phyloP scores from a whole-genome alignment of 2,113 vertebrate species.

The Chaenogobius annularis region DNA sequence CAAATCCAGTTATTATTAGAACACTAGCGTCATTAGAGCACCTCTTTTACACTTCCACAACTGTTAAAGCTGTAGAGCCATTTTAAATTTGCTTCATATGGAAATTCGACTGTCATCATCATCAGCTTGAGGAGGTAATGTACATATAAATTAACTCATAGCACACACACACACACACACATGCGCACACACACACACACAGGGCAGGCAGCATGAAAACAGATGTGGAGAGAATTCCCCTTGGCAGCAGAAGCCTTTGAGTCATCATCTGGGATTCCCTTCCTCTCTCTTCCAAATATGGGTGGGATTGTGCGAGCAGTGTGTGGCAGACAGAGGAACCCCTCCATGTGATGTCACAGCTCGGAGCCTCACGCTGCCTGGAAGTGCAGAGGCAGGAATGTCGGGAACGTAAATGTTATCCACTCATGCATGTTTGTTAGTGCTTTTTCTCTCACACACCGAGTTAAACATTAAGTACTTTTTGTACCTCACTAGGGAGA shows the following conservation, averaged over 20 bases:
- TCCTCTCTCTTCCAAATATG: slow-evolving; percentile 79
- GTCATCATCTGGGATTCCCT: slow-evolving; percentile 79
- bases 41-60: slow-evolving; percentile 34
- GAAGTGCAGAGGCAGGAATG: slow-evolving; percentile 71
- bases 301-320: slow-evolving; percentile 66
- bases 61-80: slow-evolving; percentile 34
- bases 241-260: slow-evolving; percentile 63
- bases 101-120: slow-evolving; percentile 21
- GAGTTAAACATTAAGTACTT: slow-evolving; percentile 17
- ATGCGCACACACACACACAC: slow-evolving; percentile 18
- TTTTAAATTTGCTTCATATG: slow-evolving; percentile 32
- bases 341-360: slow-evolving; percentile 71
- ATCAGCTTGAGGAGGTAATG: slow-evolving; percentile 32
- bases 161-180: slow-evolving; percentile 25
- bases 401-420: slow-evolving; percentile 60
- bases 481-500: slow-evolving; percentile 48
- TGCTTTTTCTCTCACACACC: slow-evolving; percentile 21
- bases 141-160: slow-evolving; percentile 33
- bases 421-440: slow-evolving; percentile 48
- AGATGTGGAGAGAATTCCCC: slow-evolving; percentile 74
- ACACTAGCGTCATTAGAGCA: slow-evolving; percentile 26
- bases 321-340: slow-evolving; percentile 67
- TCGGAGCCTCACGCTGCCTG: slow-evolving; percentile 62
- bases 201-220: slow-evolving; percentile 40
- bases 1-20: slow-evolving; percentile 50